A percentile compares a stretch with the other conserved stretches of the same genome.
These are phyloP conservation scores for Entomobrya multifasciata DNA, from an alignment of 2,888 invertebrate genomes.

Conservation along the genomic window DNA sequence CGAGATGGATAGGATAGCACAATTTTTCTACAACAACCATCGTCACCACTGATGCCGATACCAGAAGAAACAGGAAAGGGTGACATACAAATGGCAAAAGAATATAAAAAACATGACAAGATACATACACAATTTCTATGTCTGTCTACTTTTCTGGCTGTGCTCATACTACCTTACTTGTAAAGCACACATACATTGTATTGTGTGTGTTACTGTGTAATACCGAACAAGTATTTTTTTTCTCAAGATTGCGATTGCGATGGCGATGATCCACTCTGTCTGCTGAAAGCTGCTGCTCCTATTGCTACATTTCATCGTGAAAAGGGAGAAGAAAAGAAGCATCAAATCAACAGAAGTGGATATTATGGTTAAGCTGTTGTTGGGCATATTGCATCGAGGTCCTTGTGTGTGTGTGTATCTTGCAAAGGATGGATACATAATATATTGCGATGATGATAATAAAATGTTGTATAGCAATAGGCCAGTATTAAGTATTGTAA, in stretches of 20 bases:
- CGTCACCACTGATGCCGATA: background rate
- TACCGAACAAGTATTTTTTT: constrained; percentile 8
- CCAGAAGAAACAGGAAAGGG: constrained; percentile 55
- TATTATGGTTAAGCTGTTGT: constrained; percentile 14
- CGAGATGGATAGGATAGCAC: constrained; percentile 6
- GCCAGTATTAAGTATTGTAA: background rate
- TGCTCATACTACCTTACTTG: background rate
- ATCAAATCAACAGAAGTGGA: background rate
- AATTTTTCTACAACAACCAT: constrained; percentile 5
- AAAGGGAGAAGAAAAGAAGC: background rate
- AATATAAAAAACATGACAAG: constrained; percentile 20
- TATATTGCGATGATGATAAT: background rate
- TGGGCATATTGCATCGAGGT: background rate
- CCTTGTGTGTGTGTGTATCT: background rate
- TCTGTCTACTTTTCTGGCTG: background rate
- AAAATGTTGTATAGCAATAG: background rate
- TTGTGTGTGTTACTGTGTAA: too few species aligned
- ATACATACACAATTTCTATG: constrained; percentile 8
- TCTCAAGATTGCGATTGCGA: too few species aligned
- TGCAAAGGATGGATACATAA: background rate
- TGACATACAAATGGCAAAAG: constrained; percentile 38
- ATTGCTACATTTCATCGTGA: background rate
- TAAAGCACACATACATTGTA: too few species aligned
- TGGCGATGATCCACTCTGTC: constrained; percentile 22
- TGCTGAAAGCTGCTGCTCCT: background rate